Conservation (phyloP, 35 echinoderm and acorn worm genomes). For the Hemicentrotus pulcherrimus region DNA sequence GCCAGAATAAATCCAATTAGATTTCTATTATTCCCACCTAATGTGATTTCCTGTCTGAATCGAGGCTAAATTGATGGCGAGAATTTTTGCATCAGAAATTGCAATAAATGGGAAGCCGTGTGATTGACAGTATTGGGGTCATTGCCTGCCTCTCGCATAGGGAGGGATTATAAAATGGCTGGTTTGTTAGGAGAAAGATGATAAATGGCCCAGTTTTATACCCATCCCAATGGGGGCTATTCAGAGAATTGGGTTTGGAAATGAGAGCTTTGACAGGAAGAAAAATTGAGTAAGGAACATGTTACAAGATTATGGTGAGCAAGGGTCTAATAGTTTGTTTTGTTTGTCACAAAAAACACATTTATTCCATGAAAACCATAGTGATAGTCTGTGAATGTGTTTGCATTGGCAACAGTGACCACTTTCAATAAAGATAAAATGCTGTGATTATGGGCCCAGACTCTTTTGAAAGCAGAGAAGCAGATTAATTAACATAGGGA, state of each 20-base stretch:
- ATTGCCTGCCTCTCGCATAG: neutral
- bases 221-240: neutral
- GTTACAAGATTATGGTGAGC: neutral
- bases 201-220: neutral
- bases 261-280: neutral
- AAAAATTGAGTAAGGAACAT: neutral
- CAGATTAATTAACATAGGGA: too few species aligned
- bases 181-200: neutral
- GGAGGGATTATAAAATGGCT: conserved; percentile 7
- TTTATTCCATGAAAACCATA: too few species aligned
- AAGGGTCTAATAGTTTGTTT: too few species aligned
- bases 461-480: too few species aligned
- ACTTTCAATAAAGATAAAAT: too few species aligned
- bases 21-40: neutral
- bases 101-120: neutral
- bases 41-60: neutral
- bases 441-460: too few species aligned
- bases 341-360: too few species aligned
- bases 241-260: neutral
- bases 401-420: too few species aligned
- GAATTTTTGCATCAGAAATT: neutral
- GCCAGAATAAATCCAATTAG: conserved; percentile 18
- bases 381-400: too few species aligned
- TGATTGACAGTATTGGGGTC: conserved; percentile 8
- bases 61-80: neutral